Evolutionary conservation across 2,888 invertebrate species (phyloP), one percentile per base, ranked within the genome.

Genomic region (Toxonevra muliebris): DNA sequence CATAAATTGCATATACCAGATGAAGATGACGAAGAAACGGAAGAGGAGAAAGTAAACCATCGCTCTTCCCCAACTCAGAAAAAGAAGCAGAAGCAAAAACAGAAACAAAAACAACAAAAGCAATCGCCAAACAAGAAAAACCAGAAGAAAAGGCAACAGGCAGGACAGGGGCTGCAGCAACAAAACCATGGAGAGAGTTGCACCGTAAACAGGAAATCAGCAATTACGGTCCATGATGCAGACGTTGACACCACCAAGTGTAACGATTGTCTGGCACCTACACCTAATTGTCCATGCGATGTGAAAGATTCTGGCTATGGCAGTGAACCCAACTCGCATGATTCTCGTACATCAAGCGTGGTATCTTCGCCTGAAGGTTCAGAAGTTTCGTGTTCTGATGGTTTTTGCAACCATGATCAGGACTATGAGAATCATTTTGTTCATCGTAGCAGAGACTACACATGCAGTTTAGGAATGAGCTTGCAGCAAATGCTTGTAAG

Each of bases 301-400:
- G 83, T 85, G 20, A 71, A 82, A 82, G 96, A 96, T 86, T 94
- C 93, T 78, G 95, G 95, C 52, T 96, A 95, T 83, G 94, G 93
- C 19, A 95, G 95, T 12, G 95, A 94, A 73, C 91, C 91, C 76
- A 89, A 89, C 74, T 30, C 30, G 2, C 30, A 30, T 30, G 90
- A 90, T 45, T 88, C 89, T 68, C 88, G 90, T 53, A 91, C 91
- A 61, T 93, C 93, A 20, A 94, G 94, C 74, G 87, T 92, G 69
- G 90, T 92, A 75, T 94, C 93, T 81, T 94, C 95, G 4, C 93
- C 95, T 0, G 93, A 94, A 0, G 95, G 95, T 42, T 95, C 95
- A 0, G 96, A 95, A 81, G 90, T 95, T 64, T 94, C 94, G 1
- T 96, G 95, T 85, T 93, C 92, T 0, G 96, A 96, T 80, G 92